phyloP scores from a whole-genome alignment of 2,888 invertebrate genomes.

The Rutpela maculata region DNA sequence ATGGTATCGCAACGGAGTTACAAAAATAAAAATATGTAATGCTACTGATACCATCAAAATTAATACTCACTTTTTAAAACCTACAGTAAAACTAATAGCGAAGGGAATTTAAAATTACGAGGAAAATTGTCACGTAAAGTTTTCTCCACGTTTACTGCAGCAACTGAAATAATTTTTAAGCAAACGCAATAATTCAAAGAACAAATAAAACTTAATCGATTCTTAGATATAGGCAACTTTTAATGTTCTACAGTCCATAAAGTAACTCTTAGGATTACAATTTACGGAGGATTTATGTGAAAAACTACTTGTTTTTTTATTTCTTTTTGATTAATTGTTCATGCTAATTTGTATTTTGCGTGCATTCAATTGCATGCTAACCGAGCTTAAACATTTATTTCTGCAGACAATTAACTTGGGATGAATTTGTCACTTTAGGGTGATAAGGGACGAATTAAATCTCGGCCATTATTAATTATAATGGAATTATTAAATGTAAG shows the following conservation, averaged over 20 bases:
- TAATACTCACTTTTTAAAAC: too few relatives aligned
- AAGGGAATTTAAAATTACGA: too few relatives aligned
- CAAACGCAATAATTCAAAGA: slow-evolving; percentile 4
- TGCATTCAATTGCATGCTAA: slow-evolving; percentile 51
- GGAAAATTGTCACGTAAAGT: too few relatives aligned
- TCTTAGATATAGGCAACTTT: slow-evolving; percentile 16
- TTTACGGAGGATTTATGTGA: slow-evolving; percentile 32
- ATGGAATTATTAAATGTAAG: neutral
- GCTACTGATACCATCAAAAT: too few relatives aligned
- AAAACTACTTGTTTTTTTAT: slow-evolving; percentile 47
- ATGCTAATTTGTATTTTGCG: slow-evolving; percentile 55
- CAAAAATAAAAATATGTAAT: too few relatives aligned
- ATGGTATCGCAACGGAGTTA: too few relatives aligned
- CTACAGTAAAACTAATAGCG: too few relatives aligned
- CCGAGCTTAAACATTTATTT: slow-evolving; percentile 48
- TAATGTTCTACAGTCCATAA: slow-evolving; percentile 31
- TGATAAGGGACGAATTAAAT: slow-evolving; percentile 47
- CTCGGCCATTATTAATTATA: slow-evolving; percentile 17
- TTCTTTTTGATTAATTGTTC: slow-evolving; percentile 55
- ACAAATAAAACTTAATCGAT: slow-evolving; percentile 20
- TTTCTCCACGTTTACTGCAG: neutral
- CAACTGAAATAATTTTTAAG: neutral
- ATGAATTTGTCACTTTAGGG: slow-evolving; percentile 48
- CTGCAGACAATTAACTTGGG: slow-evolving; percentile 46
- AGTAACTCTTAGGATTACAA: slow-evolving; percentile 10